Evolutionary conservation across 2,888 invertebrate species (phyloP).

Genomic region (Cantharis lateralis): DNA sequence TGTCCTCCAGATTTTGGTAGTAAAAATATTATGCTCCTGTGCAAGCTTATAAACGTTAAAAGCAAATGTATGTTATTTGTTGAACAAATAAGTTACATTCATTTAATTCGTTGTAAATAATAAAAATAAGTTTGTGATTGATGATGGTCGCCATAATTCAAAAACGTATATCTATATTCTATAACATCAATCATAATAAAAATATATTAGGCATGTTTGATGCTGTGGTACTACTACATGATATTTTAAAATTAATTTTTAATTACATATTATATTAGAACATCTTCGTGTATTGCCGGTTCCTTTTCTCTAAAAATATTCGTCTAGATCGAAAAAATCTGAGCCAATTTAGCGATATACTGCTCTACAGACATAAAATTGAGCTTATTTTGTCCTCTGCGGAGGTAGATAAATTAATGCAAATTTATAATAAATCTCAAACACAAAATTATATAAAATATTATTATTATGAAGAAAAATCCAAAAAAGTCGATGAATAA

Average conservation of each 20-base stretch:
- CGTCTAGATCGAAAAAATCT: too few relatives aligned
- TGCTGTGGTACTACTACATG: too few relatives aligned
- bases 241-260: too few relatives aligned
- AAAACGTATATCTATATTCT: background rate
- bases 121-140: background rate
- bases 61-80: background rate
- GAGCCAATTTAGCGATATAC: too few relatives aligned
- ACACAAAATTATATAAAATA: background rate
- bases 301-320: too few relatives aligned
- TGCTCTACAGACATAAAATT: too few relatives aligned
- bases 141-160: background rate
- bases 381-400: background rate
- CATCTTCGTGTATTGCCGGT: too few relatives aligned
- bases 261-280: too few relatives aligned
- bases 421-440: background rate
- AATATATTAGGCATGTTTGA: background rate
- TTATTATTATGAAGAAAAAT: too few relatives aligned
- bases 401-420: background rate
- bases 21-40: background rate
- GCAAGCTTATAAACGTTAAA: background rate
- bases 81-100: background rate
- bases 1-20: background rate
- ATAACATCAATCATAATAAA: constrained; percentile 1
- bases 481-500: background rate
- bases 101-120: background rate